Evolutionary conservation across 1,140 invertebrate genomes (phyloP).

Genomic region (Globodera rostochiensis): DNA sequence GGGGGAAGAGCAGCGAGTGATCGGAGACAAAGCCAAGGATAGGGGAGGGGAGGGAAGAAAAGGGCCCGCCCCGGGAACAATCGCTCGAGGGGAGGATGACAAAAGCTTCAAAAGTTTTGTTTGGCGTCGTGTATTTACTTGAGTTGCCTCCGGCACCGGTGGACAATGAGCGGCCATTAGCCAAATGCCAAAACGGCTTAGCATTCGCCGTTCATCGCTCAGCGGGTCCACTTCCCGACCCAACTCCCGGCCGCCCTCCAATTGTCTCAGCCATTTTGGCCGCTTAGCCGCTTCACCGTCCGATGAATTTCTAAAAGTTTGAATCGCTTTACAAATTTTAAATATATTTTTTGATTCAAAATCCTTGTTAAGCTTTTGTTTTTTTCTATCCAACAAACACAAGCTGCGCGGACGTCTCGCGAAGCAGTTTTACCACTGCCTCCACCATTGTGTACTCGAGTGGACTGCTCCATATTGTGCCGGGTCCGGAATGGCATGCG

Average conservation of each 20-base stretch:
- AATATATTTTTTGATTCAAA: background rate
- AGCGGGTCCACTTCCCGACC: constrained; percentile 63
- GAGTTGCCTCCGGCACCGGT: constrained; percentile 77
- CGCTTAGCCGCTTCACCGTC: constrained; percentile 40
- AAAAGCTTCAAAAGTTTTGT: constrained; percentile 27
- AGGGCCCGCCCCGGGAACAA: background rate
- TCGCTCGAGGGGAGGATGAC: no score
- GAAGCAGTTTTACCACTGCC: constrained; percentile 82
- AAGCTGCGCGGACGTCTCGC: constrained; percentile 66
- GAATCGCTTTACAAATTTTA: background rate
- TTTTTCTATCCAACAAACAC: constrained; percentile 34
- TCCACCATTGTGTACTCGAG: constrained; percentile 82
- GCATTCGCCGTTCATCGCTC: constrained; percentile 79
- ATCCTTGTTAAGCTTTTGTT: background rate
- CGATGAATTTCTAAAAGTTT: constrained; percentile 8
- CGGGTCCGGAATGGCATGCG: constrained; percentile 48
- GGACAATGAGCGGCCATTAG: constrained; percentile 88
- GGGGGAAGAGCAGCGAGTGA: no score
- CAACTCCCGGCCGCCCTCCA: constrained; percentile 66
- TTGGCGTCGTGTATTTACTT: constrained; percentile 52
- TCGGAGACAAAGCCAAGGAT: no score
- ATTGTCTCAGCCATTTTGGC: constrained; percentile 64
- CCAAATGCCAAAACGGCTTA: constrained; percentile 95
- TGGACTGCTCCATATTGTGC: constrained; percentile 51
- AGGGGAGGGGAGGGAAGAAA: background rate